Base-by-base conservation (phyloP, 2,797 vertebrate genomes). In the Leptoclinus maculatus region DNA sequence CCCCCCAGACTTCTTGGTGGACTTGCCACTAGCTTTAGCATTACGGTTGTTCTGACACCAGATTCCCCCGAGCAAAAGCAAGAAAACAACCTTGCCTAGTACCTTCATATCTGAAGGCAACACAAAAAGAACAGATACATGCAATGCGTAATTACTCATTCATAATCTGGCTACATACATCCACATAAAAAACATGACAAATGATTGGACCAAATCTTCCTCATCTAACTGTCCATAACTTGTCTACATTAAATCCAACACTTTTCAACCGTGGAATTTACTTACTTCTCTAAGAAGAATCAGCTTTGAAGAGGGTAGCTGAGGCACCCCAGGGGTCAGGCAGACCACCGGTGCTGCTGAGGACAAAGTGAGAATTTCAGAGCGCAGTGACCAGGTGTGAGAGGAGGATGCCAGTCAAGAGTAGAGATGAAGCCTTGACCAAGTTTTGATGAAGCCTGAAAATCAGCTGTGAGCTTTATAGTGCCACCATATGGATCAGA, bases 381-480 rank as follows among this genome's bases (percentile, higher is more conserved):
- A 78, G 59, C 47, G 34, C 74, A 78, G 76, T 49, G 64, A 64
- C 68, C 77, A 89, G 19, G 89, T 89, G 87, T 80, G 34, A 82
- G 82, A 65, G 59, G 75, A 83, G 81, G 89, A 84, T 86, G 87
- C 65, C 77, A 71, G 64, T 76, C 68, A 34, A 56, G 76, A 90
- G 86, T 7, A 41, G 75, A 75, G 83, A 89, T 88, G 87, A 89
- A 91, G 89, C 63, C 68, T 90, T 79, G 83, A 90, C 69, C 78
- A 45, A 16, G 78, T 89, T 90, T 91, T 86, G 88, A 85, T 93
- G 83, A 84, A 89, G 85, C 76, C 92, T 64, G 17, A 56, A 87
- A 91, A 89, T 93, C 86, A 80, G 88, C 73, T 64, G 92, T 84
- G 79, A 91, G 91, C 93, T 95, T 82, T 86, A 93, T 95, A 93